These are phyloP conservation scores for Microcaecilia unicolor DNA, from an alignment of 2,797 vertebrate genomes.

Conservation along the genomic window DNA sequence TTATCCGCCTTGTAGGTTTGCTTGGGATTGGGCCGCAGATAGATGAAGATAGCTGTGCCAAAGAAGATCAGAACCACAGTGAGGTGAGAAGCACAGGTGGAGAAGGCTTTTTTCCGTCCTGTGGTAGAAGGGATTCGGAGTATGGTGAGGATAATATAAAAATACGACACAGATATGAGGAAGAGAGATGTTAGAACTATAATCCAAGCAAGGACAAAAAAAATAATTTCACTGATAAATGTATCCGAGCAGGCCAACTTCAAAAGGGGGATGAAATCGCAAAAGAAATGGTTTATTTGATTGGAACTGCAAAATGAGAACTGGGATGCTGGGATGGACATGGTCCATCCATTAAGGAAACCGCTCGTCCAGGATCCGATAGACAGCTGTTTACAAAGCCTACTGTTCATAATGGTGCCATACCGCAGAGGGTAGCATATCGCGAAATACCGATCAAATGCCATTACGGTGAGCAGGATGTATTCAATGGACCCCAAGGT, in stretches of 20 bases:
- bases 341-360: slow-evolving; percentile 2
- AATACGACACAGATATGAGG: slow-evolving; percentile 15
- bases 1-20: slow-evolving; percentile 22
- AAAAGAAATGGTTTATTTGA: slow-evolving; percentile 27
- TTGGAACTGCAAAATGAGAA: slow-evolving; percentile 22
- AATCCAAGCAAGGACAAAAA: slow-evolving; percentile 12
- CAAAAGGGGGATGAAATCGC: slow-evolving; percentile 22
- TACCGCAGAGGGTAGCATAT: slow-evolving; percentile 4
- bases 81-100: slow-evolving; percentile 23
- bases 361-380: slow-evolving; percentile 1
- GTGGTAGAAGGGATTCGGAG: slow-evolving; percentile 12
- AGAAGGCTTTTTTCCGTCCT: slow-evolving; percentile 22
- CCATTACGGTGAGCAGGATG: slow-evolving; percentile 2
- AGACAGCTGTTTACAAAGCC: background rate
- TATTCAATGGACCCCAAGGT: slow-evolving; percentile 3
- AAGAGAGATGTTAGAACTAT: slow-evolving; percentile 17
- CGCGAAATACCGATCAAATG: slow-evolving; percentile 5
- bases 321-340: slow-evolving; percentile 4
- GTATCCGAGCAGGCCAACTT: slow-evolving; percentile 24
- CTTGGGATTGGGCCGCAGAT: slow-evolving; percentile 18
- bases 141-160: slow-evolving; percentile 11
- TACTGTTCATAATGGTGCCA: background rate
- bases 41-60: slow-evolving; percentile 25
- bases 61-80: slow-evolving; percentile 19
- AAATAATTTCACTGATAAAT: slow-evolving; percentile 8